Evolutionary conservation across 2,113 vertebrate species (phyloP).

Genomic region (Butorides virescens): DNA sequence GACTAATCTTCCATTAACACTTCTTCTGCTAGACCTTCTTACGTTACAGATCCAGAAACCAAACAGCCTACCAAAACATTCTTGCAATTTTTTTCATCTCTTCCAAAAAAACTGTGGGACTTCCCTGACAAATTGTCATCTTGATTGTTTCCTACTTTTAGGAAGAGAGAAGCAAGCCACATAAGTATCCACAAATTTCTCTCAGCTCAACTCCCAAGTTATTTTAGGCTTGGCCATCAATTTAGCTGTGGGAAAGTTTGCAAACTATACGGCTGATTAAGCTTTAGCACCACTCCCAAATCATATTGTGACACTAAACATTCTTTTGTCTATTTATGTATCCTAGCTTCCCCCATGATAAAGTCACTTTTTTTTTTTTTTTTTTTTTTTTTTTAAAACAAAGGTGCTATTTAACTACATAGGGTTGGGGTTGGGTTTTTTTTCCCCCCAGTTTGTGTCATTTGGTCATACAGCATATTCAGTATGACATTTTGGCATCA

Average conservation of each 20-base stretch:
- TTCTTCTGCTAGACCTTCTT: not conserved
- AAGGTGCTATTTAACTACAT: not conserved
- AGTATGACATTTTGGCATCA: not conserved
- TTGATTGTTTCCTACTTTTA: not conserved
- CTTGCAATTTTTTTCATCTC: not conserved
- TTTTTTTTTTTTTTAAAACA: no score
- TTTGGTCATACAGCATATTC: not conserved
- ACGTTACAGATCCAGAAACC: not conserved
- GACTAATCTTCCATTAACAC: not conserved
- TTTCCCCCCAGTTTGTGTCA: not conserved
- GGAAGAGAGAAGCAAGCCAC: not conserved
- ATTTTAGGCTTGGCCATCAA: not conserved
- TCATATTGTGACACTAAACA: not conserved
- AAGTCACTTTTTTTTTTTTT: not conserved
- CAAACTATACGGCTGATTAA: constrained; percentile 10
- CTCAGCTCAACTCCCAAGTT: not conserved
- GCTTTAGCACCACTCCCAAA: constrained; percentile 11
- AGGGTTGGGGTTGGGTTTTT: not conserved
- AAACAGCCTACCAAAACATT: not conserved
- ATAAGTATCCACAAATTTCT: not conserved
- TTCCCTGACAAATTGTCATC: not conserved
- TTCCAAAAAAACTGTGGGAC: not conserved
- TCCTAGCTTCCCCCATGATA: not conserved
- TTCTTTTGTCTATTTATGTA: not conserved
- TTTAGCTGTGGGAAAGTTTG: constrained; percentile 19